Base-by-base conservation (phyloP, 2,113 vertebrate genomes). In the Corynorhinus townsendii region DNA sequence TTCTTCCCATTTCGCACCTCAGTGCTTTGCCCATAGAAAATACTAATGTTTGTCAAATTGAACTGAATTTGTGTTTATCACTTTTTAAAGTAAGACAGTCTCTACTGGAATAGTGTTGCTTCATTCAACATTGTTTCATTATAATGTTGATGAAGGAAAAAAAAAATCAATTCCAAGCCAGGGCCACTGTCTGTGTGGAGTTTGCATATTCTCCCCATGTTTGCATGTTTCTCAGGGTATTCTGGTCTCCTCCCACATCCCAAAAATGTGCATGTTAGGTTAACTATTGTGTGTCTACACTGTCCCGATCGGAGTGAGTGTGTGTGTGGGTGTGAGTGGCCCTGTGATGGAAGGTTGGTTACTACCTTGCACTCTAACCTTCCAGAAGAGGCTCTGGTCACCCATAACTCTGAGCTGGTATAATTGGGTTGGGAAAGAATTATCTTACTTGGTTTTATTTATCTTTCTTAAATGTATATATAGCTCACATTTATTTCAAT, bases 31-130 rank as follows among this genome's bases (percentile, higher is more conserved):
- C 15, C 9, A n/a, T 45, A 86, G 49, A 81, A 89, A 86, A 72
- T 95, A 75, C 43, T 81, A 72, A 75, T 81, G 5, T 28, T 71
- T 79, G 69, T 96, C 87, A 87, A 59, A 64, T 94, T 89, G 35
- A 89, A 79, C 38, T 94, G 40, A 88, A 66, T 75, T 94, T 62
- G 28, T 92, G 14, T 56, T 92, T 75, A 86, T 59, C n/a, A 68
- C 49, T 89, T 80, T 94, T 96, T 62, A 86, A 89, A 92, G 52
- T n/a, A 26, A 73, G 56, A 40, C 2, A 49, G 56, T 19, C 64
- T 16, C 30, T 64, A 6, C 17, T 64, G 28, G 28, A 62, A 82
- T 82, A 43, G 64, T 45, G 26, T 62, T 49, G 73, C 16, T 26
- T 82, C 20, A 20, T 30, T 62, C 26, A 62, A 19, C 16, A 10